Evolutionary conservation across 2,113 vertebrate genomes (phyloP).

Genomic region (Oxyruncus cristatus): DNA sequence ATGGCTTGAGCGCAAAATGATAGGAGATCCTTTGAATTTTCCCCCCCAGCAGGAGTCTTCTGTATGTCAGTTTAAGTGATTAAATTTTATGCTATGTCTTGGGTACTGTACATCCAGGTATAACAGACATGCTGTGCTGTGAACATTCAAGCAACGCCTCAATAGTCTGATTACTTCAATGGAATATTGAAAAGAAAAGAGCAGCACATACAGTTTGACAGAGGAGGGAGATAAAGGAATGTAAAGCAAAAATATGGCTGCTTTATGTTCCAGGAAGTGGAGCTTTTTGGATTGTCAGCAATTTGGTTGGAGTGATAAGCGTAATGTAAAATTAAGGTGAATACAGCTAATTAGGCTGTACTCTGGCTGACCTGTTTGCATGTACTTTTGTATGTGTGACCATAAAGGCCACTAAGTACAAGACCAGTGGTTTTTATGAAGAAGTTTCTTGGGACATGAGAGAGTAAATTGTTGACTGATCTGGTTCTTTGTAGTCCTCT

Average conservation of each 20-base stretch:
- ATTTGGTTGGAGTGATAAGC: not conserved
- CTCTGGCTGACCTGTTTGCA: not conserved
- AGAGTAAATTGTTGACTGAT: not conserved
- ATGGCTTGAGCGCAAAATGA: not conserved
- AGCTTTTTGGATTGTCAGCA: not conserved
- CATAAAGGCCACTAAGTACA: not conserved
- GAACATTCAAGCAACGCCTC: not conserved
- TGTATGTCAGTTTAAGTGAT: not conserved
- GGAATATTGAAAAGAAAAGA: not conserved
- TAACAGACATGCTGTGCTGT: conserved; percentile 8
- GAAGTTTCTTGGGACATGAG: not conserved
- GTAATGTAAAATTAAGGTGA: not conserved
- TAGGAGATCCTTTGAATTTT: not conserved
- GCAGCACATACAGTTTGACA: not conserved
- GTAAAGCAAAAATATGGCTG: not conserved
- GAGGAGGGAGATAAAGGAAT: not conserved
- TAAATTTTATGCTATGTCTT: not conserved
- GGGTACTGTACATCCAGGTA: not conserved
- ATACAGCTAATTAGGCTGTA: not conserved
- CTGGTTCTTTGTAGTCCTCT: not conserved
- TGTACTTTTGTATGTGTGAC: not conserved
- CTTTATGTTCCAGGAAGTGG: not conserved
- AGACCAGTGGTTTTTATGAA: not conserved
- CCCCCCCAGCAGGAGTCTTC: not conserved
- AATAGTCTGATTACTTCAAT: not conserved